Evolutionary conservation across 2,797 vertebrate species (phyloP).

Genomic region (Babyrousa celebensis): DNA sequence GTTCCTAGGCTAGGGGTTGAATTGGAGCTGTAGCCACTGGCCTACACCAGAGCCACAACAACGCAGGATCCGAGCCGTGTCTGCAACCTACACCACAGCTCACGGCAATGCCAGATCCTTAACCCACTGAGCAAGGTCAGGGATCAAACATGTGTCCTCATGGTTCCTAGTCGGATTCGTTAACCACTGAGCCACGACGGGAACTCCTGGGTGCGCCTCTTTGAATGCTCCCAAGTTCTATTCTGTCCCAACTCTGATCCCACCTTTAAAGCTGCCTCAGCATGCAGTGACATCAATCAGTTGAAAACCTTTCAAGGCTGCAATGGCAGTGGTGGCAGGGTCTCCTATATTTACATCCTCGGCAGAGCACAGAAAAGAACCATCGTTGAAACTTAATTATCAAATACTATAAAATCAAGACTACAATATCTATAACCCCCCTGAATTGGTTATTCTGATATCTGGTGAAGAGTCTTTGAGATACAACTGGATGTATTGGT

Average conservation of each 20-base stretch:
- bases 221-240: neutral
- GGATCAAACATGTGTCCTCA: too few relatives aligned
- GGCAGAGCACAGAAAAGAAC: neutral
- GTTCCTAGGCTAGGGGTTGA: too few relatives aligned
- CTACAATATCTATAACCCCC: neutral
- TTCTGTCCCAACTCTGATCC: neutral
- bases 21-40: too few relatives aligned
- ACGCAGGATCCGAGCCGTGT: too few relatives aligned
- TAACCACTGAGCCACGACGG: too few relatives aligned
- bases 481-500: neutral
- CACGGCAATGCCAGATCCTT: too few relatives aligned
- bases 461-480: neutral
- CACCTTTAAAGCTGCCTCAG: neutral
- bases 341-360: neutral
- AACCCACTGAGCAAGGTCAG: too few relatives aligned
- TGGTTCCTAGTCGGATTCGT: too few relatives aligned
- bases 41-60: too few relatives aligned
- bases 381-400: neutral
- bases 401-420: neutral
- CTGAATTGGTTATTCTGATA: neutral
- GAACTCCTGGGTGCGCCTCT: neutral
- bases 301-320: neutral
- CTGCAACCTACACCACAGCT: too few relatives aligned
- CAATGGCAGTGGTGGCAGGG: neutral
- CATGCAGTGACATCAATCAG: neutral